Percentiles rank a stretch among this genome's conserved stretches.
These are phyloP conservation scores for Macheiramphus alcinus DNA, from an alignment of 2,113 vertebrate genomes.

Conservation along the genomic window DNA sequence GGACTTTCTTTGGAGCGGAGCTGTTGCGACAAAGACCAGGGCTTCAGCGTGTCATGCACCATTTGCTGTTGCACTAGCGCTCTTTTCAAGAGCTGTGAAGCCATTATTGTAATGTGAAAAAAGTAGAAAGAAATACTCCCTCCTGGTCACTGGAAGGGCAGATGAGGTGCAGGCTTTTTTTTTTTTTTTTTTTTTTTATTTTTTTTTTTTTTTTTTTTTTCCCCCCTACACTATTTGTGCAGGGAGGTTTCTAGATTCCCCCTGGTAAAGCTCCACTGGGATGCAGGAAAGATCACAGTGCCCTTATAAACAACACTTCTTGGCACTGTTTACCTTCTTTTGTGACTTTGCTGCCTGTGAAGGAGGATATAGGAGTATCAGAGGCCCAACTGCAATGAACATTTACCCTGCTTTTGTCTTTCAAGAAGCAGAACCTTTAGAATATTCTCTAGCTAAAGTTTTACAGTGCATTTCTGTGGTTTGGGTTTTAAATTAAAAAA, in stretches of 20 bases:
- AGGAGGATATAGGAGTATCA: conserved; percentile 23
- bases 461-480: background rate
- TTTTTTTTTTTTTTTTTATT: background rate
- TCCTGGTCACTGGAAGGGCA: conserved; percentile 87
- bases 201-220: background rate
- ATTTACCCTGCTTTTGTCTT: conserved; percentile 42
- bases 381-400: background rate
- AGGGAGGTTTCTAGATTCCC: conserved; percentile 68
- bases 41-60: conserved; percentile 78
- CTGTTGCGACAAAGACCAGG: conserved; percentile 76
- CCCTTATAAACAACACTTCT: conserved; percentile 70
- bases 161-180: conserved; percentile 76
- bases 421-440: background rate
- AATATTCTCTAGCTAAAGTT: conserved; percentile 21
- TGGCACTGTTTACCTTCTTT: conserved; percentile 62
- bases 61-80: conserved; percentile 74
- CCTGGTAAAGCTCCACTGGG: conserved; percentile 56
- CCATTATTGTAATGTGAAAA: conserved; percentile 81
- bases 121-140: conserved; percentile 80
- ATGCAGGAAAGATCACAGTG: conserved; percentile 63
- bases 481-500: background rate
- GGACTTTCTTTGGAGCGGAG: conserved; percentile 79
- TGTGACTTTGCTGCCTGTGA: conserved; percentile 67
- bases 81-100: conserved; percentile 77
- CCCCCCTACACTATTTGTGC: conserved; percentile 24